Conservation (phyloP, 2,888 invertebrate species). For the Steromphala cineraria region DNA sequence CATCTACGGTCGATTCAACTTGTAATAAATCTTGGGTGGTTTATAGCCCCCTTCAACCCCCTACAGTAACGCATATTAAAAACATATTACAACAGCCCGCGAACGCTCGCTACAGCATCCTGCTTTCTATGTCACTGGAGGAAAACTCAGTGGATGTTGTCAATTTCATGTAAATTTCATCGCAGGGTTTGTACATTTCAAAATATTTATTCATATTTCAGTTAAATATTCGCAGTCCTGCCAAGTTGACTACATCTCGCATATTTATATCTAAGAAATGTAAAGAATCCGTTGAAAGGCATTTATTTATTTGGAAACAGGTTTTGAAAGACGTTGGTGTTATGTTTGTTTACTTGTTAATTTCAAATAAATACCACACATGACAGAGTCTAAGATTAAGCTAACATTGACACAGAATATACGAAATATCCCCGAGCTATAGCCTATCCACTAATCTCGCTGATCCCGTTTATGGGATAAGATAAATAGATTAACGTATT, state of each 20-base stretch:
- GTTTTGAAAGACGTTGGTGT: no score
- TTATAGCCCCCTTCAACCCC: background rate
- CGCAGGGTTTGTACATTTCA: no score
- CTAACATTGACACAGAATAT: background rate
- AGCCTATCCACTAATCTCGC: background rate
- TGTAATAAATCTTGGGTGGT: conserved; percentile 5
- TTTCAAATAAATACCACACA: background rate
- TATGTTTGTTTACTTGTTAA: background rate
- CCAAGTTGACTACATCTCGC: no score
- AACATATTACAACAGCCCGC: conserved; percentile 3
- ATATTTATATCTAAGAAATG: no score
- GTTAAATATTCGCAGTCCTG: no score
- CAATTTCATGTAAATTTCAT: no score
- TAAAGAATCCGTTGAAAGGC: no score
- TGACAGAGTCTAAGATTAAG: background rate
- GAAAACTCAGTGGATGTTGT: no score
- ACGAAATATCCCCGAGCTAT: background rate
- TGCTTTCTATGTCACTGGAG: background rate
- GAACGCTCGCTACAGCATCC: background rate
- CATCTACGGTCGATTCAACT: background rate
- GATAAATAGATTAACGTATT: conserved; percentile 9
- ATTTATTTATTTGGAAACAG: no score
- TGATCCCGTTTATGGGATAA: background rate
- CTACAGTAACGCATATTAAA: conserved; percentile 5
- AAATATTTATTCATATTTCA: no score